Conservation (phyloP, 2,888 invertebrate genomes). For the Pomacea canaliculata region DNA sequence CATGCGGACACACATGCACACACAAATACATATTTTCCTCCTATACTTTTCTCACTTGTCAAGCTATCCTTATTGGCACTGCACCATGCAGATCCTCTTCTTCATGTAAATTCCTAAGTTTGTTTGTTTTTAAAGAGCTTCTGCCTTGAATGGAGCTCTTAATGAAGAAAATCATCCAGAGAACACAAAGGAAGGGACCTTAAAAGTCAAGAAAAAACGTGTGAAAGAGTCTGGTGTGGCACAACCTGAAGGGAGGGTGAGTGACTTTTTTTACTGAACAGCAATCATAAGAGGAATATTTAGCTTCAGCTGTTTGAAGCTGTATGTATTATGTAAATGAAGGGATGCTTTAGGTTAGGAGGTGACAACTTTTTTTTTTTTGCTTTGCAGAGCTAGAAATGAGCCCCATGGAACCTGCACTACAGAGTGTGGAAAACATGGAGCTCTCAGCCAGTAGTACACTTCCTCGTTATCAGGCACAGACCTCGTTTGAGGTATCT, state of each 20-base stretch:
- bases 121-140: slow-evolving; percentile 2
- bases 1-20: too few relatives aligned
- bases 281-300: too few relatives aligned
- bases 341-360: not conserved
- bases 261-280: not conserved
- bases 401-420: slow-evolving; percentile 10
- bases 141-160: not conserved
- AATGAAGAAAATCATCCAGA: not conserved
- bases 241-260: slow-evolving; percentile 9
- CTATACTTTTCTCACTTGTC: too few relatives aligned
- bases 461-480: not conserved
- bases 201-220: not conserved
- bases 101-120: not conserved
- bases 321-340: not conserved
- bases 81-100: too few relatives aligned
- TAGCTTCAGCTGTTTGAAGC: too few relatives aligned
- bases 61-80: too few relatives aligned
- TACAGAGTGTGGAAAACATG: slow-evolving; percentile 8
- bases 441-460: not conserved
- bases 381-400: slow-evolving; percentile 15
- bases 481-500: slow-evolving; percentile 15
- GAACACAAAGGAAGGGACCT: not conserved
- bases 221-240: slow-evolving; percentile 6
- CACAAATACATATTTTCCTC: too few relatives aligned
- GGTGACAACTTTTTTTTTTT: not conserved